Base-by-base conservation (phyloP, 92 coral and sea anemone genomes). In the Micromussa lordhowensis region DNA sequence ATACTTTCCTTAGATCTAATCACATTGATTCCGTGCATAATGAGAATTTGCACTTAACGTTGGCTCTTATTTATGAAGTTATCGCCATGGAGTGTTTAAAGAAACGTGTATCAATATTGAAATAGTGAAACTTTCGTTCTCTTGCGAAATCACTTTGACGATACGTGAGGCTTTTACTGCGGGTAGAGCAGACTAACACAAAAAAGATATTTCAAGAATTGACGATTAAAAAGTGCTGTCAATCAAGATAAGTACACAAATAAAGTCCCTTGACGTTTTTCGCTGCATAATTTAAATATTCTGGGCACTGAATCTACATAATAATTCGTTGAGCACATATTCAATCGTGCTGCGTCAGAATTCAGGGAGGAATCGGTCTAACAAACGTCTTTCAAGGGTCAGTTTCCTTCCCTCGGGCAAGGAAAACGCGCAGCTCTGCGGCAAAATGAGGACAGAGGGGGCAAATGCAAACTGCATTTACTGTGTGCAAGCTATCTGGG, bases 121-220 rank as follows among this genome's bases (percentile, higher is more conserved):
- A 35, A 71, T 71, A 32, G 22, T 34, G 2, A 30, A 32, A 32
- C 24, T 30, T 70, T 18, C 48, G 7, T 30, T 70, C 35, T 71
- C 77, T 71, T 71, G 77, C 77, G 77, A 71, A 71, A 71, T 71
- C 77, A 16, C 24, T 6, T 71, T 31, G 44, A 44, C 29, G 34
- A 66, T 11, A 66, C 71, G 71, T 66, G 34, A 28, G 3, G 14
- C 34, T 26, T 14, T 64, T n/a, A 64, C 71, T 66, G 48, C 49
- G 13, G 5, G 48, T n/a, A 71, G 11, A 17, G 44, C 1, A 71
- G 77, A 71, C 40, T 71, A 34, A 71, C 44, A 17, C 40, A 3
- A 28, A 30, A 44, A 44, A 70, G 38, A 14, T 32, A 70, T 71
- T 71, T 71, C 10, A 71, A 71, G 76, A 71, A 71, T 71, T 30